Evolutionary conservation across 1,140 invertebrate genomes (phyloP).

Genomic region (Leptinotarsa defecta): DNA sequence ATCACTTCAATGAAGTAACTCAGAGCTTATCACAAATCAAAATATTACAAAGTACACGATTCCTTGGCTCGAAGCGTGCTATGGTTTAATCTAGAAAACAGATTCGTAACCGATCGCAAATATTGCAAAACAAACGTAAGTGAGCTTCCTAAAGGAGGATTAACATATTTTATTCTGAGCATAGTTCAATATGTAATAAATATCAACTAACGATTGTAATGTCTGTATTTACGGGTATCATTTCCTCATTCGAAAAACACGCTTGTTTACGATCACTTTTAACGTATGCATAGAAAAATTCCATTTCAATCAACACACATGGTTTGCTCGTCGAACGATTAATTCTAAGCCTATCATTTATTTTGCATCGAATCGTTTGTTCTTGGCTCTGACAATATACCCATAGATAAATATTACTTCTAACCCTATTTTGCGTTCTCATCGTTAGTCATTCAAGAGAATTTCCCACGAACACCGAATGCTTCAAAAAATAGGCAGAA

Average conservation of each 20-base stretch:
- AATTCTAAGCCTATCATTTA: constrained; percentile 24
- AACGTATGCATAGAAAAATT: constrained; percentile 21
- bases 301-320: constrained; percentile 18
- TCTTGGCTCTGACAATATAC: constrained; percentile 19
- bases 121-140: constrained; percentile 26
- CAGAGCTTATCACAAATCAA: constrained; percentile 30
- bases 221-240: constrained; percentile 29
- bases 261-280: constrained; percentile 23
- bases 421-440: constrained; percentile 23
- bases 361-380: constrained; percentile 19
- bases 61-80: constrained; percentile 28
- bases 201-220: constrained; percentile 24
- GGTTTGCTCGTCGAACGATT: constrained; percentile 2
- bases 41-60: constrained; percentile 25
- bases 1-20: constrained; percentile 22
- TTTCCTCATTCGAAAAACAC: constrained; percentile 17
- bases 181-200: constrained; percentile 7
- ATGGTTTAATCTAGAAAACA: constrained; percentile 32
- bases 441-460: constrained; percentile 20
- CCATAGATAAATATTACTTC: constrained; percentile 22
- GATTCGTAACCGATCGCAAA: constrained; percentile 33
- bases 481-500: neutral
- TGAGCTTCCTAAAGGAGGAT: constrained; percentile 23
- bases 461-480: constrained; percentile 21
- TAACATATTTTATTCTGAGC: constrained; percentile 22